Evolutionary conservation across 1,140 invertebrate species (phyloP), one percentile per base, ranked within the genome.

Genomic region (Calliphora vicina): DNA sequence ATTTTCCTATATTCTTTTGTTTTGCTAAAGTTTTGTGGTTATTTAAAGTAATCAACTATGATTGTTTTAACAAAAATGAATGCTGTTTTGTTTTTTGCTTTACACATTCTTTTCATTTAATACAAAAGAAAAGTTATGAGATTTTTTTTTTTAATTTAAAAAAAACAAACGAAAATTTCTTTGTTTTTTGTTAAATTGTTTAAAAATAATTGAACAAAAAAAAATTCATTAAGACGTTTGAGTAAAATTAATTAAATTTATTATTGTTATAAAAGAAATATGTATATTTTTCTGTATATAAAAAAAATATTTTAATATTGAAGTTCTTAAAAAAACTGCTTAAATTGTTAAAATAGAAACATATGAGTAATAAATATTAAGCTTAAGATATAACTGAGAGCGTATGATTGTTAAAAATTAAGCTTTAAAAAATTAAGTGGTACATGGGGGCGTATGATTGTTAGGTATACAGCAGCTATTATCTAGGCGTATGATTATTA

Each of bases 1-100:
- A 23, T 23, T 67, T 10, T 67, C 9, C 17, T 5, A 17, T 15
- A 57, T 57, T 57, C 45, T 57, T 57, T 57, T 57, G 10, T 67
- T 67, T 67, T 23, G 6, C 45, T 57, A 67, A 67, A 67, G 57
- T 67, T 67, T 67, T 67, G 57, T 67, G 57, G 57, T 67, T 67
- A 67, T 67, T 67, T 67, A 67, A 67, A 67, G 20, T 23, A 67
- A 67, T 67, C 57, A 67, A 67, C 57, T 67, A 67, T 67, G 57
- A 67, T 67, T 67, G 57, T 67, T 67, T 67, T 23, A 67, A 23
- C 57, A 67, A 67, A 45, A 67, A 67, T 67, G 10, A 67, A n/a
- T 67, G 45, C 17, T 29, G 29, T 45, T 45, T 17, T 45, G 4
- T 45, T 45, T 29, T 8, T 29, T 3, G 8, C 2, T 3, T 3